phyloP scores from a whole-genome alignment of 2,888 invertebrate species.

The Dugesia japonica region DNA sequence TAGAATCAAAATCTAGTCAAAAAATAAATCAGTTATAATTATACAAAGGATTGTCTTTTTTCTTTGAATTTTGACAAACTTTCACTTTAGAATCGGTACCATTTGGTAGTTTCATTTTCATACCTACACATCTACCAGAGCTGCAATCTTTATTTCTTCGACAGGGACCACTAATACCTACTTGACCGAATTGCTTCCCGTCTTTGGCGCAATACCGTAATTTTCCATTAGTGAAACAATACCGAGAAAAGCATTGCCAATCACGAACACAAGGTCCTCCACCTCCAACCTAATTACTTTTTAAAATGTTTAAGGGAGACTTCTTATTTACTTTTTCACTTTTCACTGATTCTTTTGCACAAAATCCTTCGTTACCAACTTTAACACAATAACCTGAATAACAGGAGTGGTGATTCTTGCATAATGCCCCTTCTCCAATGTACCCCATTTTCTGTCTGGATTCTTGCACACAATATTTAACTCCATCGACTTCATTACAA shows the following conservation, averaged over 20 bases:
- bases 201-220: conserved; percentile 23
- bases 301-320: not conserved
- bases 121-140: not conserved
- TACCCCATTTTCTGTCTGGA: not conserved
- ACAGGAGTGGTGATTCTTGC: not conserved
- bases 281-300: not conserved
- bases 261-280: conserved; percentile 17
- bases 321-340: not conserved
- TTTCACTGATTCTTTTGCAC: not conserved
- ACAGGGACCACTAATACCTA: conserved; percentile 26
- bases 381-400: not conserved
- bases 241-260: conserved; percentile 17
- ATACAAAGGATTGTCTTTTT: not conserved
- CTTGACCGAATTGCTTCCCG: not conserved
- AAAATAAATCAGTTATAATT: no score
- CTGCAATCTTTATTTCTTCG: conserved; percentile 16
- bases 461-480: not conserved
- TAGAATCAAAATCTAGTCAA: no score
- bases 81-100: not conserved
- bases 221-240: not conserved
- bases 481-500: not conserved
- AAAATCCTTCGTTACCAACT: not conserved
- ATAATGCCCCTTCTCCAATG: not conserved
- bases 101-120: not conserved
- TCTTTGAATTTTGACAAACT: not conserved